phyloP scores from a whole-genome alignment of 2,113 vertebrate species.

The Ictalurus furcatus region DNA sequence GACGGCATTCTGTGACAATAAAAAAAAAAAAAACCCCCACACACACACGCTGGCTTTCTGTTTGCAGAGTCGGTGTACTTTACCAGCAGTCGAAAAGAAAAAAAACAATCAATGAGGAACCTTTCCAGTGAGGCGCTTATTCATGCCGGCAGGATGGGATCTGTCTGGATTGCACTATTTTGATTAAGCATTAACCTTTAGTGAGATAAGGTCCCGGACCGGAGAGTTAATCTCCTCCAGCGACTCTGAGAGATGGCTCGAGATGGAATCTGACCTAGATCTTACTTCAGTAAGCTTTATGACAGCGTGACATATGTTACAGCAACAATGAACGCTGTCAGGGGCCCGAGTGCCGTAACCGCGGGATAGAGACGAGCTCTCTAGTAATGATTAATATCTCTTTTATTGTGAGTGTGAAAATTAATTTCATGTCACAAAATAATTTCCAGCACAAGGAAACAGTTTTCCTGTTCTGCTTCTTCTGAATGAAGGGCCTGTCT shows the following conservation, averaged over 20 bases:
- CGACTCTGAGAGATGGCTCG: slow-evolving; percentile 47
- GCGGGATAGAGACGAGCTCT: neutral
- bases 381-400: neutral
- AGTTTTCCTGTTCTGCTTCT: neutral
- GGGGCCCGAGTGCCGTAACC: neutral
- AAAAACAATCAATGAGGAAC: neutral
- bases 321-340: slow-evolving; percentile 18
- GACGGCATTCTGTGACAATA: neutral
- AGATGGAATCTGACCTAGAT: slow-evolving; percentile 24
- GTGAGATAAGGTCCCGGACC: slow-evolving; percentile 7
- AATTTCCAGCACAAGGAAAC: neutral
- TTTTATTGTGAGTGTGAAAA: neutral
- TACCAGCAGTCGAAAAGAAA: neutral
- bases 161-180: slow-evolving; percentile 49
- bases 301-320: slow-evolving; percentile 40
- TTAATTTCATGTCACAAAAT: neutral
- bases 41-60: neutral
- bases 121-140: neutral
- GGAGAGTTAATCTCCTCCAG: slow-evolving; percentile 45
- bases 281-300: slow-evolving; percentile 58
- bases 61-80: neutral
- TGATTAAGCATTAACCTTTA: slow-evolving; percentile 24
- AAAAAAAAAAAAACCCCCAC: neutral
- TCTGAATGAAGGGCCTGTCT: no score
- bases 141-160: slow-evolving; percentile 52